Evolutionary conservation across 1,140 invertebrate species (phyloP), one percentile per base, ranked within the genome.

Genomic region (Drosophila jambulina): DNA sequence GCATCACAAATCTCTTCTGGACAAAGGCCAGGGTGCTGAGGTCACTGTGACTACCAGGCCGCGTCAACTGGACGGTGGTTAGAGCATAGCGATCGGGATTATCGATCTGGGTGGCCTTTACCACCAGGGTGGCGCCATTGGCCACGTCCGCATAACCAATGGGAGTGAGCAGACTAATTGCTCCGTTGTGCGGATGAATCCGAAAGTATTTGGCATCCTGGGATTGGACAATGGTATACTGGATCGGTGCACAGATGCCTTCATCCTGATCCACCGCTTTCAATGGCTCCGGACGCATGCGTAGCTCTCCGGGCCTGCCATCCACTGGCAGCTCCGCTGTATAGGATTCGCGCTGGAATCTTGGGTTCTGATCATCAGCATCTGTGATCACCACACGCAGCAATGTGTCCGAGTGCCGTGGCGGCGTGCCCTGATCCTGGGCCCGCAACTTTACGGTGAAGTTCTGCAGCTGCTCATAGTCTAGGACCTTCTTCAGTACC

Each of bases 311-410:
- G 0, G 85, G 82, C 8, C 87, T 74, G 1, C 91, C 92, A 67
- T 93, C 92, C 5, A 38, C 94, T 0, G 96, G 96, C 57, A 98
- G 79, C 19, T 94, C 93, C 0, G 96, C 95, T 25, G 94, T 95
- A 91, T 98, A 98, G 76, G 96, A 95, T 43, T 97, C 96, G 56
- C 96, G 94, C 3, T 94, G 79, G 93, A 98, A 98, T 58, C 94
- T 94, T 5, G 97, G 97, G 94, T 98, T 98, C 93, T 98, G 97
- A 93, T 99, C 97, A 88, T 99, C 98, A 0, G 97, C 97, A 93
- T 99, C 98, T 7, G 97, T 95, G 4, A 98, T 96, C 61, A 97
- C 95, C 0, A 98, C 95, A 1, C 95, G 95, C 12, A 98, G 94
- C 25, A 94, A 93, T 1, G 97, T 97, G 68, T 96, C 95, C 29